These are phyloP conservation scores for Nyleta sp. DNA, from an alignment of 2,888 invertebrate genomes.

Conservation along the genomic window DNA sequence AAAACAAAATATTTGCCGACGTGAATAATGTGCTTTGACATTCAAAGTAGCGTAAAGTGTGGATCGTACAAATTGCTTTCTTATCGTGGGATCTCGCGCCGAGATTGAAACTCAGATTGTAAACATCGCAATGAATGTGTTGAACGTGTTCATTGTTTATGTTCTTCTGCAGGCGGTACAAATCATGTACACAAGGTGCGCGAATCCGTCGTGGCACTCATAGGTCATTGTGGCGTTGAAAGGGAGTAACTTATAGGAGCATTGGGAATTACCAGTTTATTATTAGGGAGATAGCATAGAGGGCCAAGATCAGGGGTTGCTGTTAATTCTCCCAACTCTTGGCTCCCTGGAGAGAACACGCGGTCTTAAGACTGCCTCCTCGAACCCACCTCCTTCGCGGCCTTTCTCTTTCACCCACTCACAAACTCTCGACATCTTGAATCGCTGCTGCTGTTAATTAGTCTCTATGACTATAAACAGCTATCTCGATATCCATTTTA, in stretches of 20 bases:
- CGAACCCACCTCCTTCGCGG: slow-evolving; percentile 62
- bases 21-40: slow-evolving; percentile 11
- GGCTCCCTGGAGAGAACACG: slow-evolving; percentile 78
- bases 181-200: slow-evolving; percentile 74
- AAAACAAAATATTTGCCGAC: slow-evolving; percentile 19
- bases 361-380: slow-evolving; percentile 78
- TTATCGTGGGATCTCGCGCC: slow-evolving; percentile 46
- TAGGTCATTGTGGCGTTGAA: slow-evolving; percentile 80
- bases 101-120: slow-evolving; percentile 57
- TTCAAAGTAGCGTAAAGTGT: slow-evolving; percentile 30
- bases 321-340: slow-evolving; percentile 81
- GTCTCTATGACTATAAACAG: slow-evolving; percentile 76
- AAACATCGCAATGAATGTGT: slow-evolving; percentile 62
- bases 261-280: slow-evolving; percentile 83
- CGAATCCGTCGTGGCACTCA: slow-evolving; percentile 76
- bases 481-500: slow-evolving; percentile 63
- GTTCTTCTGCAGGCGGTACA: slow-evolving; percentile 64
- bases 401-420: slow-evolving; percentile 61
- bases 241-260: slow-evolving; percentile 82
- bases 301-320: slow-evolving; percentile 79
- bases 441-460: slow-evolving; percentile 79
- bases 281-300: slow-evolving; percentile 81
- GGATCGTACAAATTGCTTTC: slow-evolving; percentile 60
- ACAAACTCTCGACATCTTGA: slow-evolving; percentile 73
- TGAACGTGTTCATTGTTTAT: slow-evolving; percentile 60